A percentile compares a stretch with the other conserved stretches of the same genome.
Evolutionary conservation across 2,888 invertebrate genomes (phyloP).

Genomic region (Stenodema calcarata): DNA sequence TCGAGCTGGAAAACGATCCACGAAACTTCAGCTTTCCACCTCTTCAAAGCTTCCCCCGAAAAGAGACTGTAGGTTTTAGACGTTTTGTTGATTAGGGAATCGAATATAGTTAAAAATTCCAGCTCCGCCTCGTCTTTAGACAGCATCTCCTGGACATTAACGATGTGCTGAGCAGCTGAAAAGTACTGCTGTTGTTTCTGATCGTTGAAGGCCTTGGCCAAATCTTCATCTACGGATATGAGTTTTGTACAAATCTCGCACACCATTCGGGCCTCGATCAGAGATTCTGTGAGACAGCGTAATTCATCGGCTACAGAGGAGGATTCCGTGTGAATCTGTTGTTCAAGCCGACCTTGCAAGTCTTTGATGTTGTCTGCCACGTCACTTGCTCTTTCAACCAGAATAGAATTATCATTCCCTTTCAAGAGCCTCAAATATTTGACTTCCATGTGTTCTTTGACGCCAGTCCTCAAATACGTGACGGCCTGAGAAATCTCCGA

Average conservation of each 20-base stretch:
- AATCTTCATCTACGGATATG: slow-evolving; percentile 7
- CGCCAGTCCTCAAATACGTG: background rate
- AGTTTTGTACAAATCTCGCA: background rate
- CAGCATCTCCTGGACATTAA: slow-evolving; percentile 62
- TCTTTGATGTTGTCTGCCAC: slow-evolving; percentile 11
- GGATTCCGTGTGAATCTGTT: background rate
- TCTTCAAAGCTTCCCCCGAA: slow-evolving; percentile 63
- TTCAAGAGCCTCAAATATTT: slow-evolving; percentile 2
- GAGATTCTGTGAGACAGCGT: slow-evolving; percentile 1
- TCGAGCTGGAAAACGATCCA: slow-evolving; percentile 61
- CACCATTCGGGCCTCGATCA: slow-evolving; percentile 26
- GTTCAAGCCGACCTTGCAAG: background rate
- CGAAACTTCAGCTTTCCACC: slow-evolving; percentile 65
- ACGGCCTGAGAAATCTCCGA: background rate
- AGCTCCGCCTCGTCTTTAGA: slow-evolving; percentile 62
- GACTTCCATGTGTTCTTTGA: slow-evolving; percentile 9
- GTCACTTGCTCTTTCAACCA: slow-evolving; percentile 1
- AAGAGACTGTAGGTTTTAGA: slow-evolving; percentile 62
- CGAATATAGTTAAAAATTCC: slow-evolving; percentile 65
- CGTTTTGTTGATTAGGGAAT: slow-evolving; percentile 61
- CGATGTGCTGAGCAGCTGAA: slow-evolving; percentile 65
- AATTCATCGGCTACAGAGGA: slow-evolving; percentile 15
- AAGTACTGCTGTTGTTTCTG: slow-evolving; percentile 58
- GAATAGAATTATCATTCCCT: background rate
- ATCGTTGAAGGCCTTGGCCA: background rate